Evolutionary conservation across 37 sponge, comb jelly and placozoan genomes (phyloP).

Genomic region (Oscarella lobularis): DNA sequence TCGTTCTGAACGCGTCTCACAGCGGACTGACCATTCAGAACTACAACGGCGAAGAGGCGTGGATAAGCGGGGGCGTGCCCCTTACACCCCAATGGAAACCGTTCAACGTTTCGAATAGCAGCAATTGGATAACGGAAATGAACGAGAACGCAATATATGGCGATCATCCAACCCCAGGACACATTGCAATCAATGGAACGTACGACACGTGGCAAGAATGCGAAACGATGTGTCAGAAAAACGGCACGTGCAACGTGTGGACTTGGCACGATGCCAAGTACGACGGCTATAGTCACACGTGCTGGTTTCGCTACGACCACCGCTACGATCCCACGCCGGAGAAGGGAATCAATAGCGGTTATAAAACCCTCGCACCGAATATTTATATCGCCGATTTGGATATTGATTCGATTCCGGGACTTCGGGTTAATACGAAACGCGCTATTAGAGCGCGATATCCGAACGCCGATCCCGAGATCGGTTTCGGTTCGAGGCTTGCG

Average conservation of each 20-base stretch:
- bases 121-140: background rate
- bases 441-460: constrained; percentile 11
- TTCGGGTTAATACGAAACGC: constrained; percentile 17
- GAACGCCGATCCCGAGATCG: constrained; percentile 12
- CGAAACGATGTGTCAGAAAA: background rate
- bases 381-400: constrained; percentile 16
- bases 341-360: background rate
- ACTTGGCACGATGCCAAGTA: background rate
- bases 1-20: constrained; percentile 22
- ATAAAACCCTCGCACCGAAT: background rate
- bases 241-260: background rate
- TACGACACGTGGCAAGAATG: too few relatives aligned
- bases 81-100: constrained; percentile 20
- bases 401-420: constrained; percentile 8
- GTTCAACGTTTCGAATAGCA: background rate
- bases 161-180: too few relatives aligned
- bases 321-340: background rate
- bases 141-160: background rate
- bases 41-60: constrained; percentile 9
- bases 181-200: background rate
- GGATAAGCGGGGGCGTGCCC: constrained; percentile 29
- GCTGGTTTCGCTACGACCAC: background rate
- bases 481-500: too few relatives aligned
- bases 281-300: background rate
- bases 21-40: constrained; percentile 26